Evolutionary conservation across 2,113 vertebrate genomes (phyloP), one percentile per base, ranked within the genome.

Genomic region (Antechinus stuartii): DNA sequence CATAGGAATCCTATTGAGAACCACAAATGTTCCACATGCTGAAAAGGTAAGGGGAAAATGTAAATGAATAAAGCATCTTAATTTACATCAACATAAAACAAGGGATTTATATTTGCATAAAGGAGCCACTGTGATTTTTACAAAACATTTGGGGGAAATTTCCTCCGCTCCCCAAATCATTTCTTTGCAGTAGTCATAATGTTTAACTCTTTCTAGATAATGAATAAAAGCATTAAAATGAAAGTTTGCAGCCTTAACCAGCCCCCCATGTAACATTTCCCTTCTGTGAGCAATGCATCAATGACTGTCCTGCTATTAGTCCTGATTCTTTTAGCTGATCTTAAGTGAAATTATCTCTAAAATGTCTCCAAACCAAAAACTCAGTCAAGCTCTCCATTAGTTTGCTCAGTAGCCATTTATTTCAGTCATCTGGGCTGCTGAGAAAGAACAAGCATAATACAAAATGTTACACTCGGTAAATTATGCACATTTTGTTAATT

Each of bases 401-500:
- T 50, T 90, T 47, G 35, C 68, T 95, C 92, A 93, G 10, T 42
- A 91, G 56, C 23, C 23, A 93, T 94, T 95, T 92, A 95, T 95
- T 96, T 92, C 93, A 97, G 92, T 95, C 91, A 96, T 95, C 46
- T 35, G 46, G 12, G 16, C 92, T 92, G 91, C 90, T 97, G 90
- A 53, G 92, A 97, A 96, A 50, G 95, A 91, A 95, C 84, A 54
- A 96, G 46, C 92, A 91, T 91, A 96, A 90, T 91, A 93, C 93
- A 95, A 95, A 96, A 95, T 92, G 96, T 92, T 93, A 92, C 55
- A 90, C 61, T 91, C 96, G 93, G 95, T 95, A 96, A 96, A 96
- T 96, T 93, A 89, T 84, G 90, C 46, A 92, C 97, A 93, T 94
- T 98, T 97, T 97, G 94, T 84, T 95, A 96, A 95, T 94, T 95